These are phyloP conservation scores for Nibea albiflora DNA, from an alignment of 2,113 vertebrate species.

Conservation along the genomic window DNA sequence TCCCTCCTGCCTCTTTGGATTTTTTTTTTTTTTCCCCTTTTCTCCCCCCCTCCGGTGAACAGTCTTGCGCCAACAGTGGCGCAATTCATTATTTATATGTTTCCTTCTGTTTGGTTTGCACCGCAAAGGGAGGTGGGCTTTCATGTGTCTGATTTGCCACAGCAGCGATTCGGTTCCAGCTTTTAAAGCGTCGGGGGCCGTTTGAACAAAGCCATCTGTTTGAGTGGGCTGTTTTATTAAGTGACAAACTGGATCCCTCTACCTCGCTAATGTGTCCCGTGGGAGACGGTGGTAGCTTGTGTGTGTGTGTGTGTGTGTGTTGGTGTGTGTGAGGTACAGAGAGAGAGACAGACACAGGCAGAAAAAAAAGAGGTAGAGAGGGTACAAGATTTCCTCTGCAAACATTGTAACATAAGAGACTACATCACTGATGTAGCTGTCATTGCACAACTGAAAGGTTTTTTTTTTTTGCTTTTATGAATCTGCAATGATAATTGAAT, in stretches of 20 bases:
- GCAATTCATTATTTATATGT: slow-evolving; percentile 77
- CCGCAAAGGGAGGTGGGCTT: slow-evolving; percentile 52
- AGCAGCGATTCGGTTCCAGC: slow-evolving; percentile 56
- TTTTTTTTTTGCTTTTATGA: slow-evolving; percentile 45
- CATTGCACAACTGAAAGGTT: slow-evolving; percentile 34
- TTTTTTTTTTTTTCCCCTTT: slow-evolving; percentile 18
- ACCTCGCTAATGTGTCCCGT: slow-evolving; percentile 77
- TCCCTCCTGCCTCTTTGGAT: not conserved
- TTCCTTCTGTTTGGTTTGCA: slow-evolving; percentile 73
- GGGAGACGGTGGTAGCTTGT: slow-evolving; percentile 50
- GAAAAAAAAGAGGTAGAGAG: not conserved
- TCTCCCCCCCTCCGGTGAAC: slow-evolving; percentile 8
- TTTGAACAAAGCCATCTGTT: slow-evolving; percentile 81
- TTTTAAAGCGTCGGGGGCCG: slow-evolving; percentile 66
- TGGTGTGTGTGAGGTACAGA: slow-evolving; percentile 29
- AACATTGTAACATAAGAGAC: slow-evolving; percentile 31
- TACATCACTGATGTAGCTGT: slow-evolving; percentile 10
- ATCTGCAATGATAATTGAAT: slow-evolving; percentile 53
- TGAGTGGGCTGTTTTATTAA: slow-evolving; percentile 81
- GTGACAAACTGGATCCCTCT: slow-evolving; percentile 80
- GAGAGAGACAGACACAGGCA: slow-evolving; percentile 17
- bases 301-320: slow-evolving; percentile 32
- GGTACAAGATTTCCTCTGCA: slow-evolving; percentile 31
- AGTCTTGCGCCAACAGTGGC: slow-evolving; percentile 49
- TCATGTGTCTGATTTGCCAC: slow-evolving; percentile 71